Percentiles rank a stretch among this genome's conserved stretches.
phyloP scores from a whole-genome alignment of 1,140 invertebrate genomes.

The Tetramorium simillimum region DNA sequence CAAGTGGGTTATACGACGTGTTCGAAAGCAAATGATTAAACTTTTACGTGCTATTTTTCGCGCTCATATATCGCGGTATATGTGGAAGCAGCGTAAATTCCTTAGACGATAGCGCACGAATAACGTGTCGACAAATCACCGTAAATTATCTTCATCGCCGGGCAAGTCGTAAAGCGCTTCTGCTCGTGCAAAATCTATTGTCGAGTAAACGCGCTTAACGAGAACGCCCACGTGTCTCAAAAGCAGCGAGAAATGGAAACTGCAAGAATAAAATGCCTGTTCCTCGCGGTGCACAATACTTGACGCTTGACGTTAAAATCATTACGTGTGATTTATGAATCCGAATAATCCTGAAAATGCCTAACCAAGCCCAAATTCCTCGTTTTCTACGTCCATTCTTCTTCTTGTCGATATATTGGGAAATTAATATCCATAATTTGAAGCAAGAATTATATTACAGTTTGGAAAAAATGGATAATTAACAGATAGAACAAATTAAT shows the following conservation, averaged over 20 bases:
- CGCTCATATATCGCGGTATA: conserved; percentile 14
- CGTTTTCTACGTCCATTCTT: background rate
- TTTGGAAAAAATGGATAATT: background rate
- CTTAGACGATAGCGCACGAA: conserved; percentile 45
- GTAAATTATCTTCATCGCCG: conserved; percentile 57
- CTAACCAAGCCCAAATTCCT: background rate
- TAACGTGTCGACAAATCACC: conserved; percentile 53
- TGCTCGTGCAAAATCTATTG: conserved; percentile 59
- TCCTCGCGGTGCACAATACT: background rate
- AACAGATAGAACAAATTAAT: background rate
- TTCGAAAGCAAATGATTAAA: conserved; percentile 34
- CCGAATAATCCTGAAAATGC: background rate
- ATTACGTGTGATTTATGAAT: conserved; percentile 51
- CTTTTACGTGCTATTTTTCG: conserved; percentile 46
- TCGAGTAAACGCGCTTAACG: conserved; percentile 49
- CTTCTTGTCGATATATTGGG: background rate
- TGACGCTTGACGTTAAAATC: conserved; percentile 27
- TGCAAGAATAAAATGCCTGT: conserved; percentile 35
- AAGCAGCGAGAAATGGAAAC: conserved; percentile 19
- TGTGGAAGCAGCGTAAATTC: conserved; percentile 42
- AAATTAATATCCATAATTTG: conserved; percentile 14
- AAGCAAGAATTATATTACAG: background rate
- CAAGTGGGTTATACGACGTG: background rate
- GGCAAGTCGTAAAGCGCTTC: conserved; percentile 56
- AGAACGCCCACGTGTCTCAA: conserved; percentile 45